Percentiles rank a stretch among this genome's conserved stretches.
These are phyloP conservation scores for Ernsta delagoae DNA, from an alignment of 2,888 invertebrate species.

Conservation along the genomic window DNA sequence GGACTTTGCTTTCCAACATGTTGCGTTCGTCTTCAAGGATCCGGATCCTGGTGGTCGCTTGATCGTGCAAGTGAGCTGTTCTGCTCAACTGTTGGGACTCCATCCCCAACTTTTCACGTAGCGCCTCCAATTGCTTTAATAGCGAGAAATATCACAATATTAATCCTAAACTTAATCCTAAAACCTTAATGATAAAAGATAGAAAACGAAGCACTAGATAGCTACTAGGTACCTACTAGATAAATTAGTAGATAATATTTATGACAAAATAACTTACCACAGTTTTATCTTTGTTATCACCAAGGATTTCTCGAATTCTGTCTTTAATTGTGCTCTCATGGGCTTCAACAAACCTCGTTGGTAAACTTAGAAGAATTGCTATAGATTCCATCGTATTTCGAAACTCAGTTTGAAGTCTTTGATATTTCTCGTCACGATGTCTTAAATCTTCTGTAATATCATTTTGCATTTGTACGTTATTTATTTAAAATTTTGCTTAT, in stretches of 20 bases:
- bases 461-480: neutral
- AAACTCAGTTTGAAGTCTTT: slow-evolving; percentile 87
- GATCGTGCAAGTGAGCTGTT: slow-evolving; percentile 87
- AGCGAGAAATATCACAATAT: no score
- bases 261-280: slow-evolving; percentile 80
- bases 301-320: slow-evolving; percentile 89
- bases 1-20: slow-evolving; percentile 89
- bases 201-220: no score
- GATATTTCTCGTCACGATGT: slow-evolving; percentile 88
- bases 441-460: slow-evolving; percentile 86
- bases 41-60: slow-evolving; percentile 86
- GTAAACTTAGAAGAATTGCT: slow-evolving; percentile 88
- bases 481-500: slow-evolving; percentile 85
- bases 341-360: slow-evolving; percentile 90
- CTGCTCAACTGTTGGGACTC: slow-evolving; percentile 90
- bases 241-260: no score
- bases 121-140: slow-evolving; percentile 89
- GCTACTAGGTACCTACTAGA: no score
- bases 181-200: no score
- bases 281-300: slow-evolving; percentile 91
- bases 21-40: slow-evolving; percentile 91
- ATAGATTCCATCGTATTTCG: slow-evolving; percentile 89
- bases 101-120: slow-evolving; percentile 90
- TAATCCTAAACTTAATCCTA: no score
- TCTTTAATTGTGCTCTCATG: slow-evolving; percentile 92